phyloP scores from a whole-genome alignment of 2,113 vertebrate species.

The Trematomus loennbergii region DNA sequence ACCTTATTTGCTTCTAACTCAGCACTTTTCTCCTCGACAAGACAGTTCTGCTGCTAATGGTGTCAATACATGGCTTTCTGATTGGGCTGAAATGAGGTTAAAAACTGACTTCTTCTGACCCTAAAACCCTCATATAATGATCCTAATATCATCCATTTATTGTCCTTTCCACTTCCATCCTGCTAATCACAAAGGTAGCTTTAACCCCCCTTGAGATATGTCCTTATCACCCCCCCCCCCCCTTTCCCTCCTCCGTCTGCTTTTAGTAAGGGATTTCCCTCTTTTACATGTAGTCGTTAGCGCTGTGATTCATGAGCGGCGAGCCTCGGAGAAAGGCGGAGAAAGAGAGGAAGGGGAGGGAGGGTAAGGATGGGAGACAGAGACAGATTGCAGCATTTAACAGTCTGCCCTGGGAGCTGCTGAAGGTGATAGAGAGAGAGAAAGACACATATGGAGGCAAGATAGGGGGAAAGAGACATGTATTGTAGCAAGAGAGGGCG shows the following conservation, averaged over 20 bases:
- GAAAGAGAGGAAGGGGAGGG: constrained; percentile 24
- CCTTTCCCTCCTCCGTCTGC: constrained; percentile 19
- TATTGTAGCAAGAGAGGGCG: constrained; percentile 50
- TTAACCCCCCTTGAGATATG: constrained; percentile 58
- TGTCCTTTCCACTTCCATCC: constrained; percentile 13
- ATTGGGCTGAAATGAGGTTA: constrained; percentile 28
- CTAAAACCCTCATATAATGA: constrained; percentile 12
- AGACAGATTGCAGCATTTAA: constrained; percentile 87
- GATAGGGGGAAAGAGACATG: constrained; percentile 63
- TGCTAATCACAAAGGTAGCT: constrained; percentile 37
- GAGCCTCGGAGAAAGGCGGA: constrained; percentile 53
- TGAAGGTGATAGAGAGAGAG: constrained; percentile 78
- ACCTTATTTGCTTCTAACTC: background rate
- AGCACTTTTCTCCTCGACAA: background rate
- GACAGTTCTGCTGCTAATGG: background rate
- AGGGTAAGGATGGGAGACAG: constrained; percentile 69
- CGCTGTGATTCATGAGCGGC: constrained; percentile 67
- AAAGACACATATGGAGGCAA: constrained; percentile 65
- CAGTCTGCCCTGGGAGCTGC: constrained; percentile 80
- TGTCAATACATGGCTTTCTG: constrained; percentile 9
- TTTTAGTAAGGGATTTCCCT: constrained; percentile 72
- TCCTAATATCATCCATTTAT: constrained; percentile 30
- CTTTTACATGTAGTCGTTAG: constrained; percentile 71
- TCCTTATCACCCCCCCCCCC: constrained; percentile 43
- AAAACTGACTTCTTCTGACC: constrained; percentile 37